Evolutionary conservation across 2,888 invertebrate genomes (phyloP), one percentile per base, ranked within the genome.

Genomic region (Drosophila macrospina): DNA sequence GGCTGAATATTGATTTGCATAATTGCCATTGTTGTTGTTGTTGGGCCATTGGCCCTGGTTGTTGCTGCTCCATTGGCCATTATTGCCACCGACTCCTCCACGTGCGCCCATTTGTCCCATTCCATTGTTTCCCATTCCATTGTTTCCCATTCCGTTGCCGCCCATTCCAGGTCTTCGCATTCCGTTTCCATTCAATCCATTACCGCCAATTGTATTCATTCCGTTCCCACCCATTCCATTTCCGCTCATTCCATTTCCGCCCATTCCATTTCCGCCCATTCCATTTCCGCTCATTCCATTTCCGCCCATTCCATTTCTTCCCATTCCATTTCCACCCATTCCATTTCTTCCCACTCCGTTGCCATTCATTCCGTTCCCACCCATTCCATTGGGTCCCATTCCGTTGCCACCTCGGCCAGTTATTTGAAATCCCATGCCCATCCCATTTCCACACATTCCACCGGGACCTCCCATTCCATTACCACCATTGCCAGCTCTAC

Each of bases 21-120:
- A 11, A 42, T 57, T 59, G 16, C 48, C 61, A 39, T 44, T 48
- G 5, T 52, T 52, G 34, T 44, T 48, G 5, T 52, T 52, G 34
- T 50, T 28, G 5, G 26, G 13, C 37, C 62, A 34, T 28, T 60
- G 50, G 3, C 20, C 60, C 36, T 30, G 48, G 13, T 66, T 37
- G 36, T 51, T 62, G 32, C 44, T 20, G 39, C 36, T 47, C 69
- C 69, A 63, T 34, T 63, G 69, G 6, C 54, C 57, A 4, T 30
- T 13, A 41, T 55, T 30, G 30, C 56, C 56, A 24, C 47, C 56
- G 2, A 20, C 3, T 20, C 20, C 20, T 15, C 54, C 52, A 13
- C 41, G 34, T 0, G 30, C 41, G 10, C 54, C 28, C 55, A 50
- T 47, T 32, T 68, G 20, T 20, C 20, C 20, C 45, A 34, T 62